Percentiles rank a stretch among this genome's conserved stretches.
These are phyloP conservation scores for Eira barbara DNA, from an alignment of 2,113 vertebrate species.

Conservation along the genomic window DNA sequence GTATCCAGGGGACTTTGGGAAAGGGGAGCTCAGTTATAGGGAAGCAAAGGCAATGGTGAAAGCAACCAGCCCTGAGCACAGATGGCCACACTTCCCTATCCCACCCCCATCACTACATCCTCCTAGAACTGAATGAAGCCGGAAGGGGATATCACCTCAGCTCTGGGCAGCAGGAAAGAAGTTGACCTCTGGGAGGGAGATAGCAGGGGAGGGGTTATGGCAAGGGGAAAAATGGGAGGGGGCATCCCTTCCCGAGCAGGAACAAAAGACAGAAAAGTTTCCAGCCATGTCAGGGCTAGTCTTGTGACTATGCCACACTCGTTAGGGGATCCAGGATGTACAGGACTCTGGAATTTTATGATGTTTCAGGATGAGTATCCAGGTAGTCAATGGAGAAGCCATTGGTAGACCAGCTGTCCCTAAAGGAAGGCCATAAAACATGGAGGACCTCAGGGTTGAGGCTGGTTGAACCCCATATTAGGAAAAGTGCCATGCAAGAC, in stretches of 20 bases:
- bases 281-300: conserved; percentile 36
- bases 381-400: not conserved
- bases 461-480: not conserved
- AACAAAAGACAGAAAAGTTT: conserved; percentile 70
- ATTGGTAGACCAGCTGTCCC: not conserved
- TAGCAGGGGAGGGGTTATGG: conserved; percentile 50
- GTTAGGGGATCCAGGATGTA: not conserved
- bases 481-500: not conserved
- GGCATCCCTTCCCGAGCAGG: not conserved
- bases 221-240: conserved; percentile 56
- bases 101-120: conserved; percentile 42
- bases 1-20: not conserved
- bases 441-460: not conserved
- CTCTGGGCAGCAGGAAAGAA: conserved; percentile 81
- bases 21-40: not conserved
- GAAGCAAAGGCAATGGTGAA: not conserved
- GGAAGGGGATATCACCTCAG: conserved; percentile 73
- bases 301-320: not conserved
- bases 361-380: not conserved
- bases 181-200: conserved; percentile 78
- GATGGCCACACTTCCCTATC: conserved; percentile 37
- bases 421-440: not conserved
- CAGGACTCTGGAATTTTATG: not conserved
- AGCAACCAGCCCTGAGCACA: not conserved
- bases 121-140: conserved; percentile 51